phyloP scores from a whole-genome alignment of 2,113 vertebrate species.

The Pycnonotus jocosus region DNA sequence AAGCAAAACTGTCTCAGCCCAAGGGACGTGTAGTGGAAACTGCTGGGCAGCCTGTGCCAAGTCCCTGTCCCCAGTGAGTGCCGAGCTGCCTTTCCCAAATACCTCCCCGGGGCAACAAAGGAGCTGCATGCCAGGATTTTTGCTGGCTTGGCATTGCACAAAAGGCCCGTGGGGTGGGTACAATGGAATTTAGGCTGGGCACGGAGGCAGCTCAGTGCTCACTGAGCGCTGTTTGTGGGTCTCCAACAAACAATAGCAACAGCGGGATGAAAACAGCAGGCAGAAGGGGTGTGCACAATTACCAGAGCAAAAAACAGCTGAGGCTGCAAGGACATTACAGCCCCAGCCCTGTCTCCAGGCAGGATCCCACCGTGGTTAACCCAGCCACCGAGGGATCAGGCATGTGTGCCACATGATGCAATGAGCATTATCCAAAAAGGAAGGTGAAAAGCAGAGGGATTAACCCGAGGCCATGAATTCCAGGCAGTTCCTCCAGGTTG shows the following conservation, averaged over 20 bases:
- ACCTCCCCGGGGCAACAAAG: constrained; percentile 22
- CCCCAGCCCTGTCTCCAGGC: neutral
- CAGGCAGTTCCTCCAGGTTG: neutral
- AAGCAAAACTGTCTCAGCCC: neutral
- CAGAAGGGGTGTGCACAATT: constrained; percentile 22
- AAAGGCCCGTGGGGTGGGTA: constrained; percentile 44
- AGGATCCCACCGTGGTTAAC: neutral
- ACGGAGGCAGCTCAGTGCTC: neutral
- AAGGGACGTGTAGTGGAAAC: neutral
- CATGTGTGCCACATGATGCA: neutral
- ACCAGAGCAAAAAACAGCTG: constrained; percentile 9
- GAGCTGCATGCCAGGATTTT: constrained; percentile 40
- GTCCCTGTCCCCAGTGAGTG: neutral
- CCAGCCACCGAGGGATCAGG: neutral
- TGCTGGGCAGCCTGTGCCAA: neutral
- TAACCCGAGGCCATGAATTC: neutral
- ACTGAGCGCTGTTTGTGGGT: neutral
- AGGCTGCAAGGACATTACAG: neutral
- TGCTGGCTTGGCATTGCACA: constrained; percentile 50
- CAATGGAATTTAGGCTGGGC: constrained; percentile 56
- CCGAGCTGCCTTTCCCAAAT: constrained; percentile 56
- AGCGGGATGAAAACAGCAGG: constrained; percentile 61
- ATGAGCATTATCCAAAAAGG: neutral
- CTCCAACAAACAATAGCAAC: constrained; percentile 60
- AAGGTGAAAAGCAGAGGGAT: constrained; percentile 26